Evolutionary conservation across 1,140 invertebrate species (phyloP), one percentile per base, ranked within the genome.

Genomic region (Halictus rubicundus): DNA sequence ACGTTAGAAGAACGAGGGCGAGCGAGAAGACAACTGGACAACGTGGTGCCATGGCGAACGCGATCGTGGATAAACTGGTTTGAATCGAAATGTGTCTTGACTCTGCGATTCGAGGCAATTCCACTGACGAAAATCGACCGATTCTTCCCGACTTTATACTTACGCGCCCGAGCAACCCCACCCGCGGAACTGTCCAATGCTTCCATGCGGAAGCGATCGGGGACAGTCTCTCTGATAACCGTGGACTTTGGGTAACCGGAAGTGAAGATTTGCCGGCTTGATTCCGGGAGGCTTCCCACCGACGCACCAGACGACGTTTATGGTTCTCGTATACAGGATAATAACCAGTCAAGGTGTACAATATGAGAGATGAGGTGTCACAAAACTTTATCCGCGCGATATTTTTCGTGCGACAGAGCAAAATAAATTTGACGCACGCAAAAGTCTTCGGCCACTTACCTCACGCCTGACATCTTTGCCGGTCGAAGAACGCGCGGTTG

Each of bases 241-340:
- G 76, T 88, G 85, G 85, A 88, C 87, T 88, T 88, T 83, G 80
- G 78, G 81, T 85, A 59, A 85, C 76, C 73, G 78, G 78, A 81
- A 80, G 77, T 80, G 19, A 9, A 71, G 69, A 85, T 88, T 83
- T 78, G 32, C 37, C 57, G 16, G 46, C 49, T 23, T 46, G 59
- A 37, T 82, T 66, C 52, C 59, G 52, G 39, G 69, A 74, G 59
- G 52, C 25, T 25, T 73, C 39, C 63, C 37, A 37, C 70, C 42
- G 60, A 52, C 7, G 6, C 60, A 2, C 10, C 37, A 19, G 46
- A 9, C 37, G 42, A 39, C 27, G n/a, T 46, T 19, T 37, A 42
- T 19, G 5, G 25, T 27, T 52, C 19, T 27, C n/a, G 7, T n/a
- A 16, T 49, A 32, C 16, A n/a, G 54, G 21, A 57, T 57, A 52